phyloP scores from a whole-genome alignment of 2,797 vertebrate species.

The Labeo calbasu region DNA sequence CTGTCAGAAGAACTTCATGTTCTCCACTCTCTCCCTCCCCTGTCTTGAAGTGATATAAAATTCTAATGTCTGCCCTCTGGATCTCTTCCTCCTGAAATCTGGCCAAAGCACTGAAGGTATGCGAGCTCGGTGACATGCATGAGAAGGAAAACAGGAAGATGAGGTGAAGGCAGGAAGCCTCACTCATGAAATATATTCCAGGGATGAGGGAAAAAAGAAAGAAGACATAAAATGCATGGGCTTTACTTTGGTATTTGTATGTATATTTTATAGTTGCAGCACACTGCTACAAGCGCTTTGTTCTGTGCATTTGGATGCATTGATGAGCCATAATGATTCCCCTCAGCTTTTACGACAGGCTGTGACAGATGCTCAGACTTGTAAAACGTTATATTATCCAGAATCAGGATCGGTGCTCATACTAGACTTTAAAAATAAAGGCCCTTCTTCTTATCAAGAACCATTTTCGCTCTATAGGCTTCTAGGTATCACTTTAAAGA shows the following conservation, averaged over 20 bases:
- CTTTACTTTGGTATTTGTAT: conserved; percentile 45
- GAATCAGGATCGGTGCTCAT: conserved; percentile 57
- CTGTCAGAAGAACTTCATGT: conserved; percentile 87
- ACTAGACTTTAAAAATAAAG: neutral
- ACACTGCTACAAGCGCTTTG: conserved; percentile 42
- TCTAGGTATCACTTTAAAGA: neutral
- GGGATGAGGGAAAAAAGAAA: conserved; percentile 38
- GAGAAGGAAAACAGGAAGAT: conserved; percentile 78
- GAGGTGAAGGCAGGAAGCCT: conserved; percentile 54
- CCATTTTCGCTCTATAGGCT: neutral
- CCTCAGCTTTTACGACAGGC: conserved; percentile 62
- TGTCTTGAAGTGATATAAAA: conserved; percentile 88
- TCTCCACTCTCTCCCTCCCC: conserved; percentile 67
- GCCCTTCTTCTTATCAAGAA: neutral
- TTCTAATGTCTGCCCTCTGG: conserved; percentile 92
- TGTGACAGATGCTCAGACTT: conserved; percentile 66
- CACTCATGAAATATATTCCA: conserved; percentile 65
- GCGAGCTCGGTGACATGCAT: conserved; percentile 86
- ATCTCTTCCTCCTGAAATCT: conserved; percentile 87
- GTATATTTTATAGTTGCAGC: conserved; percentile 53
- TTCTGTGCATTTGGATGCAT: conserved; percentile 56
- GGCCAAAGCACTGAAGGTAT: conserved; percentile 87
- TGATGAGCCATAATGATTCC: conserved; percentile 67
- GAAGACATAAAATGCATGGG: conserved; percentile 54
- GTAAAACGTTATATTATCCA: conserved; percentile 63